phyloP scores from a whole-genome alignment of 2,113 vertebrate genomes.

The Psilopogon haemacephalus region DNA sequence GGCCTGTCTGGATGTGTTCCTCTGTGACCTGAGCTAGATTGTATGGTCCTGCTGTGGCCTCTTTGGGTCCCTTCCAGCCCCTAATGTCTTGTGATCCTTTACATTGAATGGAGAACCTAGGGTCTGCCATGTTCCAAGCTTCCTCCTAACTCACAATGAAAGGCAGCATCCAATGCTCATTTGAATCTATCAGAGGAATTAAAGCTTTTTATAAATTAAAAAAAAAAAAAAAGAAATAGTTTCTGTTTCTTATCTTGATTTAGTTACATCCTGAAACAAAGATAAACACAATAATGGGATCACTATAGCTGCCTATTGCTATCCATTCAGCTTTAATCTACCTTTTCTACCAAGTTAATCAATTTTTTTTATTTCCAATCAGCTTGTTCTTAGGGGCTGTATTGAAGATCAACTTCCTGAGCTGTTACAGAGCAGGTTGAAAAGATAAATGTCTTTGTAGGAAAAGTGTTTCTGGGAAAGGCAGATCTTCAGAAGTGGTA shows the following conservation, averaged over 20 bases:
- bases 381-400: background rate
- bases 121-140: background rate
- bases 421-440: background rate
- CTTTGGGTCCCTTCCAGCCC: too few relatives aligned
- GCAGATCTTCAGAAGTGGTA: background rate
- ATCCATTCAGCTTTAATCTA: background rate
- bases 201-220: background rate
- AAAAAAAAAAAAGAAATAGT: rapidly evolving
- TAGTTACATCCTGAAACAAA: background rate
- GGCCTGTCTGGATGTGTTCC: too few relatives aligned
- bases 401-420: background rate
- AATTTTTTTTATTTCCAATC: conserved; percentile 5
- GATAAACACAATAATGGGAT: background rate
- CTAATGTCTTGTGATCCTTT: too few relatives aligned
- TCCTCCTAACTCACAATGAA: background rate
- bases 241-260: conserved; percentile 18
- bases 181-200: background rate
- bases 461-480: conserved; percentile 1
- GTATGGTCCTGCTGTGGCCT: too few relatives aligned
- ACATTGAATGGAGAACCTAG: background rate
- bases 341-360: background rate
- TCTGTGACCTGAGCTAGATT: too few relatives aligned
- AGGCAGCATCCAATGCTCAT: background rate
- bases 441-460: background rate
- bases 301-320: background rate